Evolutionary conservation across 1,140 invertebrate genomes (phyloP).

Genomic region (Camponotus pennsylvanicus): DNA sequence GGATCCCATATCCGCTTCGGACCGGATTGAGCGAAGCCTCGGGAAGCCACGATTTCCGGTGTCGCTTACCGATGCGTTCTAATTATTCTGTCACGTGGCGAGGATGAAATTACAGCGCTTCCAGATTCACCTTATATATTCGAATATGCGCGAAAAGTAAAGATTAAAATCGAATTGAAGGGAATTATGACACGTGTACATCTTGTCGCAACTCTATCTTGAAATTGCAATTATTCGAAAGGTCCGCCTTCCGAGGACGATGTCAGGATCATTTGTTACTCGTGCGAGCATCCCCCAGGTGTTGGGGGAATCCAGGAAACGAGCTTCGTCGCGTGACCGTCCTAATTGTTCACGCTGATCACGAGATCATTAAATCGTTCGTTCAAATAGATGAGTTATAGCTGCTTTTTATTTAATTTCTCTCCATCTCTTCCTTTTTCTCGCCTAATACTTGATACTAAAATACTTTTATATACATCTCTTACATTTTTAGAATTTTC

Average conservation of each 20-base stretch:
- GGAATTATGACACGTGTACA: background rate
- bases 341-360: background rate
- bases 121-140: slow-evolving; percentile 10
- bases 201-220: background rate
- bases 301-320: background rate
- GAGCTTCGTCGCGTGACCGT: background rate
- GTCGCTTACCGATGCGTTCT: slow-evolving; percentile 43
- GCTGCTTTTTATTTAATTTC: background rate
- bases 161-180: background rate
- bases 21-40: slow-evolving; percentile 66
- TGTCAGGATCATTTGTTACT: background rate
- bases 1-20: slow-evolving; percentile 53
- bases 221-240: background rate
- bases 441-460: background rate
- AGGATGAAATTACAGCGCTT: slow-evolving; percentile 52
- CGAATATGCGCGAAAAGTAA: background rate
- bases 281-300: background rate
- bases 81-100: slow-evolving; percentile 57
- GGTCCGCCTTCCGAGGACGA: background rate
- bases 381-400: background rate
- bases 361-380: background rate
- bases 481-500: too few relatives aligned
- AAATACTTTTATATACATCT: too few relatives aligned
- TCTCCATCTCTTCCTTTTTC: too few relatives aligned
- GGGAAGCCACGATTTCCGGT: slow-evolving; percentile 57